These are phyloP conservation scores for Coendou prehensilis DNA, from an alignment of 2,797 vertebrate genomes.

Conservation along the genomic window DNA sequence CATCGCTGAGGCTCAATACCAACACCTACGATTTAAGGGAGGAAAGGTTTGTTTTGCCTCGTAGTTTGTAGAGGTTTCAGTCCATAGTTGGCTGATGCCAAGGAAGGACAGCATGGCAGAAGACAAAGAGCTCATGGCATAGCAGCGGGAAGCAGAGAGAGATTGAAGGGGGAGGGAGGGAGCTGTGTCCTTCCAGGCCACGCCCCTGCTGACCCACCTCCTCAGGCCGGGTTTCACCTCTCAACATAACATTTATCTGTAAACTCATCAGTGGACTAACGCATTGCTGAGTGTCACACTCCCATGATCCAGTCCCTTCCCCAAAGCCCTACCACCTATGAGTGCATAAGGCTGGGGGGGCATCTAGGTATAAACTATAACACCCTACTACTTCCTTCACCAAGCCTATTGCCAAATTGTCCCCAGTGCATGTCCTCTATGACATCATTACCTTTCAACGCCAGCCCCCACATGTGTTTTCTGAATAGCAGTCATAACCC, in stretches of 20 bases:
- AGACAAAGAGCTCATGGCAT: neutral
- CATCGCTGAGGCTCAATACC: neutral
- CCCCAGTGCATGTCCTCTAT: neutral
- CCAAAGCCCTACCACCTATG: neutral
- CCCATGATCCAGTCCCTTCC: neutral
- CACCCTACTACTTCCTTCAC: neutral
- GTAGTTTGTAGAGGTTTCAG: neutral
- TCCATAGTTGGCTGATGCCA: neutral
- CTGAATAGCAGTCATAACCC: neutral
- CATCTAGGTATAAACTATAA: neutral
- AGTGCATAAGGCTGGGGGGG: neutral
- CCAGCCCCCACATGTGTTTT: fast-evolving
- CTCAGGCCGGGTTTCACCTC: neutral
- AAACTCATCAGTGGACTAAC: neutral
- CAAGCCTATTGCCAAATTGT: neutral
- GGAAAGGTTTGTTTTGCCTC: neutral
- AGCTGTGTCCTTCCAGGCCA: no score
- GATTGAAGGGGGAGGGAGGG: neutral
- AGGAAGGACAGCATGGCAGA: neutral
- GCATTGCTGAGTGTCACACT: neutral
- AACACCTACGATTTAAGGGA: neutral
- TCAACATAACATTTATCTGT: neutral
- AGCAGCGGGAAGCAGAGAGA: neutral
- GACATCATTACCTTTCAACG: no score
- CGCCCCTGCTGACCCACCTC: no score